phyloP scores from a whole-genome alignment of 2,888 invertebrate species.

The Cryptus armator region DNA sequence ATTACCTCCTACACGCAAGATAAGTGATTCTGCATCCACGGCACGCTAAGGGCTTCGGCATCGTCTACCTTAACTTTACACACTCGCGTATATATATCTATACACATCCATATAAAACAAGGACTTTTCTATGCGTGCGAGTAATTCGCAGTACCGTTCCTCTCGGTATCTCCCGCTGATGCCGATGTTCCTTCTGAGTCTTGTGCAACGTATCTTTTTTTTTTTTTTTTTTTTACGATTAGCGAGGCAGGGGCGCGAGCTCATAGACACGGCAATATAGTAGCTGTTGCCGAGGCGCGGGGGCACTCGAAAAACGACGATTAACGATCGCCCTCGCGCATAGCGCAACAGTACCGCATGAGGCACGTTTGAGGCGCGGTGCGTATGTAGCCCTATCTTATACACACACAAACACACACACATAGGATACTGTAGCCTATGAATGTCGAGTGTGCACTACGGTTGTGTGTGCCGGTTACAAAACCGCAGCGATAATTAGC shows the following conservation, averaged over 20 bases:
- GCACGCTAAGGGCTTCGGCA: constrained; percentile 29
- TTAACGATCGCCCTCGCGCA: constrained; percentile 64
- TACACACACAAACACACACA: neutral
- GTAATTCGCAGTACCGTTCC: constrained; percentile 67
- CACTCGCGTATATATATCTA: neutral
- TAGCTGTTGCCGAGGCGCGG: constrained; percentile 47
- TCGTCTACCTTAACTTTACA: neutral
- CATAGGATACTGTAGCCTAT: neutral
- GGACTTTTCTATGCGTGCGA: constrained; percentile 59
- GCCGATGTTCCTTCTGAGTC: constrained; percentile 41
- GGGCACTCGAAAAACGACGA: constrained; percentile 65
- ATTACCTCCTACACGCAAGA: constrained; percentile 38
- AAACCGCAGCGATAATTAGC: constrained; percentile 63
- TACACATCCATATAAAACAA: constrained; percentile 4
- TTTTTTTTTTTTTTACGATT: constrained; percentile 49
- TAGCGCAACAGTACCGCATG: constrained; percentile 28
- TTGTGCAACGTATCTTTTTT: constrained; percentile 22
- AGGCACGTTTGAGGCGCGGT: constrained; percentile 38
- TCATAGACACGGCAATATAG: constrained; percentile 9
- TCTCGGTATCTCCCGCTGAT: constrained; percentile 51
- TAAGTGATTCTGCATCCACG: constrained; percentile 34
- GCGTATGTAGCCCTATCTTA: constrained; percentile 27
- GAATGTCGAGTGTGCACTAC: constrained; percentile 17
- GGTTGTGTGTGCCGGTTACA: neutral
- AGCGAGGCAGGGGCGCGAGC: constrained; percentile 38